Evolutionary conservation across 1,140 invertebrate species (phyloP).

Genomic region (Teleopsis dalmanni): DNA sequence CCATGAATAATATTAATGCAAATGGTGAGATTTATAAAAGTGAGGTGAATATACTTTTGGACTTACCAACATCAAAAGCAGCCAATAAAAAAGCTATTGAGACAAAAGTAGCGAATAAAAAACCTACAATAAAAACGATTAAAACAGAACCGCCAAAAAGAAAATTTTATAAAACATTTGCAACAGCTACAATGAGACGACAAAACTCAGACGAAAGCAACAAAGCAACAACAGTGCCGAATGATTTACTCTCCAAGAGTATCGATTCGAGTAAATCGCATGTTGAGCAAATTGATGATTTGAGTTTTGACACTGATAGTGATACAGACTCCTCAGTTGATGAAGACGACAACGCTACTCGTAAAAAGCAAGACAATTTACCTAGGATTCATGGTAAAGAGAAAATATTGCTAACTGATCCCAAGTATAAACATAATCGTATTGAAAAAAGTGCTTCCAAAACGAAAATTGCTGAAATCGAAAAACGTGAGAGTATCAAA

Average conservation of each 20-base stretch:
- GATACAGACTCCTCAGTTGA: slow-evolving; percentile 11
- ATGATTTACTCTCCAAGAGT: not conserved
- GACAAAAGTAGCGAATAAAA: not conserved
- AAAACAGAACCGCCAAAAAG: slow-evolving; percentile 12
- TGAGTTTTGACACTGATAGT: slow-evolving; percentile 4
- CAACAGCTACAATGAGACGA: not conserved
- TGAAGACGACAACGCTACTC: slow-evolving; percentile 9
- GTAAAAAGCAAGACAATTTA: slow-evolving; percentile 8
- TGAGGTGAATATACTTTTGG: not conserved
- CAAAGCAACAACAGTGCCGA: not conserved
- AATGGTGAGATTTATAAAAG: not conserved
- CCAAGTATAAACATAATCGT: slow-evolving; percentile 27
- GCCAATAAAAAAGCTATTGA: no score
- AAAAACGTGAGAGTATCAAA: slow-evolving; percentile 18
- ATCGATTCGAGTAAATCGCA: not conserved
- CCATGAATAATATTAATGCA: not conserved
- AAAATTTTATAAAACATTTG: slow-evolving; percentile 15
- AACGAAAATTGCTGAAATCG: slow-evolving; percentile 18
- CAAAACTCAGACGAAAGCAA: slow-evolving; percentile 3
- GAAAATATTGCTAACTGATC: slow-evolving; percentile 26
- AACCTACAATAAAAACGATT: slow-evolving; percentile 11
- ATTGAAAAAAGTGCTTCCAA: slow-evolving; percentile 31
- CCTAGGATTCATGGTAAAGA: slow-evolving; percentile 7
- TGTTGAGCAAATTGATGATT: slow-evolving; percentile 5
- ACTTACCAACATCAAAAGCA: not conserved